These are phyloP conservation scores for Psilopogon haemacephalus DNA, from an alignment of 2,113 vertebrate genomes.

Conservation along the genomic window DNA sequence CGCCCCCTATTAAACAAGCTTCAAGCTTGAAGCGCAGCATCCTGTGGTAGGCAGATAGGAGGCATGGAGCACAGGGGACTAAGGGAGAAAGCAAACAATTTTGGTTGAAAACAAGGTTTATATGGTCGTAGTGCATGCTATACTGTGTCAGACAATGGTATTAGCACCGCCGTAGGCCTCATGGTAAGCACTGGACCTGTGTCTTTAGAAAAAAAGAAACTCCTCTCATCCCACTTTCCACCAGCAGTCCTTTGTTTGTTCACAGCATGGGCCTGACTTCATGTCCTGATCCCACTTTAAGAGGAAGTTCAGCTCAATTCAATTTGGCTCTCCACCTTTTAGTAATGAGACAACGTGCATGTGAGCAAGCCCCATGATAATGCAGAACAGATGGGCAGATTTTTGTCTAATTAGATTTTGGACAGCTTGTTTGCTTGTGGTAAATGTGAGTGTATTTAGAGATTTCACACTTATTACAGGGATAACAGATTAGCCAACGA, in stretches of 20 bases:
- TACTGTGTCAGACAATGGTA: conserved; percentile 80
- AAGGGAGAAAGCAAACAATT: conserved; percentile 80
- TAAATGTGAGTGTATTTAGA: conserved; percentile 71
- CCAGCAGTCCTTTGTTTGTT: conserved; percentile 82
- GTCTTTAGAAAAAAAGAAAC: conserved; percentile 84
- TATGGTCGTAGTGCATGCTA: conserved; percentile 75
- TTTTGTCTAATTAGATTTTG: conserved; percentile 84
- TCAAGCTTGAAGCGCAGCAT: conserved; percentile 35
- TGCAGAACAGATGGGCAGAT: conserved; percentile 83
- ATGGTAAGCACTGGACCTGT: conserved; percentile 84
- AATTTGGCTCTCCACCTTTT: conserved; percentile 82
- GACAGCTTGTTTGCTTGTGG: conserved; percentile 72
- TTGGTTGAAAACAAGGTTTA: conserved; percentile 79
- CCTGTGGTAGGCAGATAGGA: conserved; percentile 73
- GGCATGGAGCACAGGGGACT: conserved; percentile 78
- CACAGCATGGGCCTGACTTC: conserved; percentile 86
- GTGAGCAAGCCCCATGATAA: conserved; percentile 77
- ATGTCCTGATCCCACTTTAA: conserved; percentile 78
- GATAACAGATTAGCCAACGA: conserved; percentile 67
- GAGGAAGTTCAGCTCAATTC: conserved; percentile 80
- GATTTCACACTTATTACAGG: conserved; percentile 81
- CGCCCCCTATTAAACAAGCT: background rate
- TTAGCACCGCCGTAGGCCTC: conserved; percentile 84
- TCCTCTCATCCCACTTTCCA: conserved; percentile 74
- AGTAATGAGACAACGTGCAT: conserved; percentile 74